Evolutionary conservation across 2,113 vertebrate species (phyloP).

Genomic region (Cisticola juncidis): DNA sequence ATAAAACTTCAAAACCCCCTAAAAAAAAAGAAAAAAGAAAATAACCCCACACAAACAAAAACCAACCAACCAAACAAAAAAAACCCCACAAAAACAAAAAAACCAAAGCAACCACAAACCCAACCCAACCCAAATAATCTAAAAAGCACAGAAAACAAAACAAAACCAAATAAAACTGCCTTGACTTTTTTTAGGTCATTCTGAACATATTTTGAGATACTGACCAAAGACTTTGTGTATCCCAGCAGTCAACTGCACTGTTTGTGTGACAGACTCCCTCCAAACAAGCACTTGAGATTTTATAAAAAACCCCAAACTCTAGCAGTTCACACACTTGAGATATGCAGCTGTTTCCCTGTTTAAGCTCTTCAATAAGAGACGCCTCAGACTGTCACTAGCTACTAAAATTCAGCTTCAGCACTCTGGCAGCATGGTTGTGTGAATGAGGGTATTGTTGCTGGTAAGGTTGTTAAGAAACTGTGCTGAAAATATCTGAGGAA

Average conservation of each 20-base stretch:
- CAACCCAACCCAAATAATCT: neutral
- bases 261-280: neutral
- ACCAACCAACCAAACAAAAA: too few species aligned
- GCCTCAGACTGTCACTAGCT: neutral
- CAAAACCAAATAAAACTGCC: neutral
- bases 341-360: neutral
- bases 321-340: neutral
- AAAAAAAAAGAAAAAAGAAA: neutral
- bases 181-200: neutral
- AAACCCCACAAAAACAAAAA: neutral
- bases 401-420: neutral
- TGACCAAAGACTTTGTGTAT: neutral
- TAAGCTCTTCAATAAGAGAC: neutral
- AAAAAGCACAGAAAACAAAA: neutral
- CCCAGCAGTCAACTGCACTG: neutral
- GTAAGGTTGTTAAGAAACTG: neutral
- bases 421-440: neutral
- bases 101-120: too few species aligned
- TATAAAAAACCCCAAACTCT: accelerated
- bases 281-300: neutral
- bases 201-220: neutral
- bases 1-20: accelerated
- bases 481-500: neutral
- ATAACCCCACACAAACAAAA: too few species aligned
- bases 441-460: neutral